Percentiles rank a stretch among this genome's conserved stretches.
phyloP scores from a whole-genome alignment of 30 jellyfish, hydroid and myxozoan species.

The Calvadosia cruxmelitensis region DNA sequence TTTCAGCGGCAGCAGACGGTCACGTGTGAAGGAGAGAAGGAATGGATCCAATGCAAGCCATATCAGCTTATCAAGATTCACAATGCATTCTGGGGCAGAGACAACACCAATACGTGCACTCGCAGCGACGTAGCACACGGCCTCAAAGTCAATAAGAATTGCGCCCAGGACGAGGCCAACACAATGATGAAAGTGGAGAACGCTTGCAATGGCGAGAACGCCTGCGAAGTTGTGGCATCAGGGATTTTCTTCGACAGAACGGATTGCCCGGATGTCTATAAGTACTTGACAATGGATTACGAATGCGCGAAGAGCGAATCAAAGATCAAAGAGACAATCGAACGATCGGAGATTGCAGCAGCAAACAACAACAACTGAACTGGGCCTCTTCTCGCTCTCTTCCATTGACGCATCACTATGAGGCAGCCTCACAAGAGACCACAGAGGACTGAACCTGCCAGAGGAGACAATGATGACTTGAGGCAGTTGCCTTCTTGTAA shows the following conservation, averaged over 20 bases:
- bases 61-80: conserved; percentile 72
- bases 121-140: conserved; percentile 71
- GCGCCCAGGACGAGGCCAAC: conserved; percentile 93
- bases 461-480: too few relatives aligned
- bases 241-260: conserved; percentile 90
- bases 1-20: conserved; percentile 28
- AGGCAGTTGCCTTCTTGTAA: too few relatives aligned
- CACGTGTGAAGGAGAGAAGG: conserved; percentile 92
- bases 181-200: conserved; percentile 86
- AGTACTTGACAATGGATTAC: conserved; percentile 73
- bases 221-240: conserved; percentile 97
- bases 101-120: conserved; percentile 51
- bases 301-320: conserved; percentile 93
- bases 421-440: too few relatives aligned
- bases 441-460: too few relatives aligned
- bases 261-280: conserved; percentile 89
- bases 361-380: neutral
- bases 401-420: too few relatives aligned
- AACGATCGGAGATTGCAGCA: neutral
- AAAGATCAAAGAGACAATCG: conserved; percentile 59
- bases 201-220: conserved; percentile 91
- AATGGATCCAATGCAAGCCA: conserved; percentile 97
- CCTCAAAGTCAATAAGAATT: conserved; percentile 46
- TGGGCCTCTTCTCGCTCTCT: too few relatives aligned
- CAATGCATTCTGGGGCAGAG: conserved; percentile 96